Conservation (phyloP, 2,888 invertebrate species). For the Drosophila mulleri region DNA sequence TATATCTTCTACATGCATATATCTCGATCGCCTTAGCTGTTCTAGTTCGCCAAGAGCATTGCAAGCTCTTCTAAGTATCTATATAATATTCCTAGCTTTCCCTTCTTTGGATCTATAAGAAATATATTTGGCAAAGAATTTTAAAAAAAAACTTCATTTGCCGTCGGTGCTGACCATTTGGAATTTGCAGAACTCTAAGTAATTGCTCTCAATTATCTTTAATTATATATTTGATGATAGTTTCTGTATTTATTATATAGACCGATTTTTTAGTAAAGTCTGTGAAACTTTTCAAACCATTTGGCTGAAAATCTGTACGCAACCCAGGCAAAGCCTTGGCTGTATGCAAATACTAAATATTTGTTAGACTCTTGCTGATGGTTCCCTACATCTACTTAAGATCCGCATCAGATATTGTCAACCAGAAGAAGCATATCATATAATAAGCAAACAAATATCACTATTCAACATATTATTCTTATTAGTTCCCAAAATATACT, state of each 20-base stretch:
- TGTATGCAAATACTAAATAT: neutral
- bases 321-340: neutral
- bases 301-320: neutral
- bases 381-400: no score
- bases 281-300: neutral
- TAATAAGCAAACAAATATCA: neutral
- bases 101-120: neutral
- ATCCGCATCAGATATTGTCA: neutral
- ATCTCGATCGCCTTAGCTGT: neutral
- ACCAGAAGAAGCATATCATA: neutral
- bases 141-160: neutral
- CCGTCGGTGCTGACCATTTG: neutral
- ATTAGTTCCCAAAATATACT: neutral
- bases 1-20: neutral
- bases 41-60: neutral
- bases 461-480: neutral
- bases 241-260: neutral
- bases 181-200: no score
- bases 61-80: neutral
- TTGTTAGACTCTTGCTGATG: neutral
- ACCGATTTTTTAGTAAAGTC: no score
- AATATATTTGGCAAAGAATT: neutral
- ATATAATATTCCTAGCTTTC: neutral
- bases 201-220: neutral
- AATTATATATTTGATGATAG: neutral